Evolutionary conservation across 2,888 invertebrate species (phyloP).

Genomic region (Geophilus truncorum): DNA sequence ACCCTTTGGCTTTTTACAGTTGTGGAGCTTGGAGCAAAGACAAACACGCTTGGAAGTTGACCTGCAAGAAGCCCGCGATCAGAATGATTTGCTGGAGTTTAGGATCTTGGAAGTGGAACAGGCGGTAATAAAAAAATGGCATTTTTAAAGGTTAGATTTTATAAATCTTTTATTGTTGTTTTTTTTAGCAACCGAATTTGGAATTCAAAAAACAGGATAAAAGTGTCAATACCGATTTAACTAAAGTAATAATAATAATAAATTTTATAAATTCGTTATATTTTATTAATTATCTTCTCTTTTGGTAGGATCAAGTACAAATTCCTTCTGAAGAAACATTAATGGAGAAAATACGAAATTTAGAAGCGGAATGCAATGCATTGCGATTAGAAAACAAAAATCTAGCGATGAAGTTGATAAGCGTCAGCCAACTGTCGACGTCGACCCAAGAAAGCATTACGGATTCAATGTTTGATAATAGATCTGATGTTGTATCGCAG

Average conservation of each 20-base stretch:
- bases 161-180: not conserved
- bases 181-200: not conserved
- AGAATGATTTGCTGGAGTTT: constrained; percentile 74
- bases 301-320: not conserved
- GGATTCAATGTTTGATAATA: constrained; percentile 1
- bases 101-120: constrained; percentile 66
- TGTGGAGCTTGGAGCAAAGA: constrained; percentile 30
- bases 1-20: constrained; percentile 21
- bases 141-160: not conserved
- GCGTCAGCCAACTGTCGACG: not conserved
- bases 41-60: constrained; percentile 56
- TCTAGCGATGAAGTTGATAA: not conserved
- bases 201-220: not conserved
- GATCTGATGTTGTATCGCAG: constrained; percentile 29
- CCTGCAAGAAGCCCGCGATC: constrained; percentile 67
- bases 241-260: not conserved
- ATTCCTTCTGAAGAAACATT: not conserved
- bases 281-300: not conserved
- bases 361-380: not conserved
- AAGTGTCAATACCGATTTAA: not conserved
- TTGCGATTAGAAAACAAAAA: constrained; percentile 12
- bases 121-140: not conserved
- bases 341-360: not conserved
- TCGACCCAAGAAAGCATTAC: not conserved
- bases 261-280: not conserved